Conservation (phyloP, 2,113 vertebrate genomes). For the Crotalus tigris region DNA sequence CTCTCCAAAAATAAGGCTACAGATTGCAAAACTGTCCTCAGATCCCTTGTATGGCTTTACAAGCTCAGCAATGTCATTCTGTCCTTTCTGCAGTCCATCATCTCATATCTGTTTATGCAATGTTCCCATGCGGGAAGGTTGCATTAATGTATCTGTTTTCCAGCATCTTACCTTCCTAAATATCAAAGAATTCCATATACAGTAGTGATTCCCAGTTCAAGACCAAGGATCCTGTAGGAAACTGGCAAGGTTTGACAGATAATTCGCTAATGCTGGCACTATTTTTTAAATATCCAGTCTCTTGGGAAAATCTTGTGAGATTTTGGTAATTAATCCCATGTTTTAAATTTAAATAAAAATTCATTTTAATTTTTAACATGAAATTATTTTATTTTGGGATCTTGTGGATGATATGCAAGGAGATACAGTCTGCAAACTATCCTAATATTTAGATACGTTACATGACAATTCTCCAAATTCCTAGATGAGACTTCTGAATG, state of each 20-base stretch:
- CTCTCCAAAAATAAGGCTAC: constrained; percentile 62
- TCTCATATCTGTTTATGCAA: background rate
- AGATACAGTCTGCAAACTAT: background rate
- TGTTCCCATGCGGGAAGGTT: constrained; percentile 20
- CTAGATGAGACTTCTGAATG: background rate
- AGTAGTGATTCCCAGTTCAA: background rate
- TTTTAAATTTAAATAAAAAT: no score
- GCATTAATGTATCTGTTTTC: constrained; percentile 12
- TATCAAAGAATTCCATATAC: background rate
- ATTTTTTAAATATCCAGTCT: background rate
- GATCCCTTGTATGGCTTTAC: constrained; percentile 50
- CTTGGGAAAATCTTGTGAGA: background rate
- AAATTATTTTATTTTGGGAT: background rate
- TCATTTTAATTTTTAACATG: background rate
- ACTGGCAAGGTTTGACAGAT: background rate
- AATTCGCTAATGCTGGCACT: background rate
- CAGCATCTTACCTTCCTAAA: background rate
- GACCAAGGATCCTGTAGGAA: background rate
- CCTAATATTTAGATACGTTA: background rate
- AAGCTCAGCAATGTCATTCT: constrained; percentile 44
- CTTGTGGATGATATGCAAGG: background rate
- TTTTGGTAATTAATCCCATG: background rate
- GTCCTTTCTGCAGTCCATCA: constrained; percentile 28
- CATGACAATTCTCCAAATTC: background rate
- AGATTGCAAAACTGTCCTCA: constrained; percentile 61